These are phyloP conservation scores for Helarctos malayanus DNA, from an alignment of 2,797 vertebrate species.

Conservation along the genomic window DNA sequence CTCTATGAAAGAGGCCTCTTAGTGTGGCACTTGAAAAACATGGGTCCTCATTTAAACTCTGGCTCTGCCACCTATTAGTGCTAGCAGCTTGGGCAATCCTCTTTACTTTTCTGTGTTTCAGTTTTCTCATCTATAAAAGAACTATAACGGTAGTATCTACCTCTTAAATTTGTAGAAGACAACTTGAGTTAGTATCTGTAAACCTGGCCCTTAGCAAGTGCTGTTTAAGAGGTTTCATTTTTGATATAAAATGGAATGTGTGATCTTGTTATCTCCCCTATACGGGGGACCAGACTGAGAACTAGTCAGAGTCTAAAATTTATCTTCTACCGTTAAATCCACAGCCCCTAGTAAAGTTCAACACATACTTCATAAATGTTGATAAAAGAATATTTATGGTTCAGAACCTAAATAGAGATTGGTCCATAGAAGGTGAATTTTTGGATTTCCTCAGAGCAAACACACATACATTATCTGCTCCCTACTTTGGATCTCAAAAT, in stretches of 20 bases:
- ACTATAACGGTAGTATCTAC: neutral
- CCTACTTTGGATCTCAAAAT: neutral
- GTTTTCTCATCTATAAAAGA: conserved; percentile 23
- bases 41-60: neutral
- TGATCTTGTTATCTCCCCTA: neutral
- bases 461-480: neutral
- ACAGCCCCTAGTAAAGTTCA: neutral
- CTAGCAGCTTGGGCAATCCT: neutral
- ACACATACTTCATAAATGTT: neutral
- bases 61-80: neutral
- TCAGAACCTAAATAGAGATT: neutral
- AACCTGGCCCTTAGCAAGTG: neutral
- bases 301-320: neutral
- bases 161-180: neutral
- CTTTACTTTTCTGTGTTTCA: neutral
- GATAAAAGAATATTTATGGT: neutral
- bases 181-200: neutral
- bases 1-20: neutral
- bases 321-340: neutral
- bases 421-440: neutral
- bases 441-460: neutral
- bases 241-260: neutral
- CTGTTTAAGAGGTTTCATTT: neutral
- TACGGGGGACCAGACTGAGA: neutral
- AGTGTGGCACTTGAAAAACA: neutral